Evolutionary conservation across 2,888 invertebrate genomes (phyloP).

Genomic region (Ichneumoninae sp.): DNA sequence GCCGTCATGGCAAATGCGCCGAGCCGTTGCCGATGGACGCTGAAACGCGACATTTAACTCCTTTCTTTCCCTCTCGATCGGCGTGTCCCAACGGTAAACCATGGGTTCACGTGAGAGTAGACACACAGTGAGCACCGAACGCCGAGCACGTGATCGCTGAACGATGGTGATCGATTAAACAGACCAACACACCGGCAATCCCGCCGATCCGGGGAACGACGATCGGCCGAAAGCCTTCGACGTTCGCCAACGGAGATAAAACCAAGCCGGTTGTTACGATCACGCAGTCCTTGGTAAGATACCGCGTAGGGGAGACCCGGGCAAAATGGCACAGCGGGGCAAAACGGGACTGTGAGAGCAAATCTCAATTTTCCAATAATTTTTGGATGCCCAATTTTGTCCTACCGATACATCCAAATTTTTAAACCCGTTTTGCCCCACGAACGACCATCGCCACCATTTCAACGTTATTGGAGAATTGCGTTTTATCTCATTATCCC

Average conservation of each 20-base stretch:
- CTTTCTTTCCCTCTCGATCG: conserved; percentile 35
- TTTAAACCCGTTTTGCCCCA: too few relatives aligned
- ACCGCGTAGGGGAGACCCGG: neutral
- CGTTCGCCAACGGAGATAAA: conserved; percentile 43
- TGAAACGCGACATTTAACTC: conserved; percentile 46
- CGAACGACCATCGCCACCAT: too few relatives aligned
- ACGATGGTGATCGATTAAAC: conserved; percentile 58
- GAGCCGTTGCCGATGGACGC: conserved; percentile 34
- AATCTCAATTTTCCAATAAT: too few relatives aligned
- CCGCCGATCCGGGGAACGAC: conserved; percentile 10
- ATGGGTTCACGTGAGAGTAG: conserved; percentile 23
- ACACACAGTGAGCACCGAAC: conserved; percentile 14
- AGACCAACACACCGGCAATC: conserved; percentile 24
- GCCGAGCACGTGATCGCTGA: conserved; percentile 49
- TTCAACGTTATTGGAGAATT: too few relatives aligned
- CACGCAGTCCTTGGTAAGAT: conserved; percentile 8
- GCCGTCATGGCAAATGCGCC: neutral
- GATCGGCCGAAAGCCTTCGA: conserved; percentile 27
- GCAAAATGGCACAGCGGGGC: too few relatives aligned
- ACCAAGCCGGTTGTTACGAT: conserved; percentile 39
- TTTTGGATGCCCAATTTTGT: too few relatives aligned
- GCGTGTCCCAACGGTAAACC: conserved; percentile 38
- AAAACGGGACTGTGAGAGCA: too few relatives aligned
- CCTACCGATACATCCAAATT: too few relatives aligned
- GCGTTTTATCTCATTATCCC: too few relatives aligned